phyloP scores from a whole-genome alignment of 2,113 vertebrate genomes.

The Falcunculus frontatus region DNA sequence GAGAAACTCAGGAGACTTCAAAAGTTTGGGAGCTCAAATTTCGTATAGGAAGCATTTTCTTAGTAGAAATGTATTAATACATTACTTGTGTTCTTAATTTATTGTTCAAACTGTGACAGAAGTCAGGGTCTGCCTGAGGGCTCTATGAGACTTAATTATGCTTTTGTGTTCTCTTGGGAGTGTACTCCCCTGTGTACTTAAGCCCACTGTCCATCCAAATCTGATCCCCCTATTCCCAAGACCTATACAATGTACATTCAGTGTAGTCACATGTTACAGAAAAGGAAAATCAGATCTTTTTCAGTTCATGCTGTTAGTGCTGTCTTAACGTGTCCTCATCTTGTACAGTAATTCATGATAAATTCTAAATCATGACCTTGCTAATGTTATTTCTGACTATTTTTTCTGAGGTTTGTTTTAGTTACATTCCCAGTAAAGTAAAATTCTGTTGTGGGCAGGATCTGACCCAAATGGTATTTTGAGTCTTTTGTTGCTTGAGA shows the following conservation, averaged over 20 bases:
- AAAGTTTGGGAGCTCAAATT: not conserved
- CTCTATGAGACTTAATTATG: not conserved
- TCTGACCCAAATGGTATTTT: not conserved
- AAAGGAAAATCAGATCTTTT: not conserved
- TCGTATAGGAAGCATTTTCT: not conserved
- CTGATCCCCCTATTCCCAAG: not conserved
- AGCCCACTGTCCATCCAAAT: not conserved
- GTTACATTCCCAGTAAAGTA: not conserved
- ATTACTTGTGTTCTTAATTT: not conserved
- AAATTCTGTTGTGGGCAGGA: not conserved
- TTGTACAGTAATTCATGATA: not conserved
- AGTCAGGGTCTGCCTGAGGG: not conserved
- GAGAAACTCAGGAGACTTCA: not conserved
- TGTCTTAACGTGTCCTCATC: not conserved
- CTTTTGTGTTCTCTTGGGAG: not conserved
- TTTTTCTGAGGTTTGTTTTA: not conserved
- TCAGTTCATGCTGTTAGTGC: not conserved
- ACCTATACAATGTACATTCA: not conserved
- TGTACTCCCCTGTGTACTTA: not conserved
- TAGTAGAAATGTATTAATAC: not conserved
- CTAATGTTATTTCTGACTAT: not conserved
- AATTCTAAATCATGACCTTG: not conserved
- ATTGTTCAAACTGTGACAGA: not conserved
- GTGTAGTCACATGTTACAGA: not conserved
- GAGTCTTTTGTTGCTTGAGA: not conserved